These are phyloP conservation scores for Chrysolina oricalcia DNA, from an alignment of 2,888 invertebrate genomes.

Conservation along the genomic window DNA sequence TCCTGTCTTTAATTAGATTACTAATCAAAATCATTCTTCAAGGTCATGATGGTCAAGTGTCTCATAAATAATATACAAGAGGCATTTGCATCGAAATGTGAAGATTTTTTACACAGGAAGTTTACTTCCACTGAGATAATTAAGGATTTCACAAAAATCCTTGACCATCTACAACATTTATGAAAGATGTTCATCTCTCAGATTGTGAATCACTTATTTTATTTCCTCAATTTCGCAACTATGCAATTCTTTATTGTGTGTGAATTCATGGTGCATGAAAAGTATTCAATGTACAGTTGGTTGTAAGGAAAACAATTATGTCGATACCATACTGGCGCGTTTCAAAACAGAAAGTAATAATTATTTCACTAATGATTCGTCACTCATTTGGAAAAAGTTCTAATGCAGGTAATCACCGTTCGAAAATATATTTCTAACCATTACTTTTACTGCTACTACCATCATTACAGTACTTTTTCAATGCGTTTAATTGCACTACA, in stretches of 20 bases:
- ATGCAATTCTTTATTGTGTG: constrained; percentile 29
- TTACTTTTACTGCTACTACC: constrained; percentile 8
- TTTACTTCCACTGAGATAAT: constrained; percentile 27
- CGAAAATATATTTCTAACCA: constrained; percentile 11
- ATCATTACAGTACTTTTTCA: constrained; percentile 3
- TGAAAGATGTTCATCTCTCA: constrained; percentile 34
- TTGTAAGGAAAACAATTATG: constrained; percentile 23
- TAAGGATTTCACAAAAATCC: constrained; percentile 26
- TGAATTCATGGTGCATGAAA: constrained; percentile 27
- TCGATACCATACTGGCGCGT: constrained; percentile 23
- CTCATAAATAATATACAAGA: constrained; percentile 1
- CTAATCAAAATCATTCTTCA: not conserved
- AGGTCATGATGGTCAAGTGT: not conserved
- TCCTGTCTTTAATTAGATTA: no score
- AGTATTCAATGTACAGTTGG: constrained; percentile 5
- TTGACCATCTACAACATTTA: constrained; percentile 29
- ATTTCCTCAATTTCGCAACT: constrained; percentile 35
- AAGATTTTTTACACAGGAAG: constrained; percentile 27
- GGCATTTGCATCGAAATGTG: not conserved
- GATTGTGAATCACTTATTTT: constrained; percentile 29
- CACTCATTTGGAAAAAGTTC: constrained; percentile 34
- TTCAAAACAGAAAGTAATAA: constrained; percentile 32
- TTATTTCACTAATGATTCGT: constrained; percentile 26
- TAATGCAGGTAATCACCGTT: constrained; percentile 29
- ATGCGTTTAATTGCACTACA: not conserved